Base-by-base conservation (phyloP, 2,888 invertebrate species). In the Zonitis immaculata region DNA sequence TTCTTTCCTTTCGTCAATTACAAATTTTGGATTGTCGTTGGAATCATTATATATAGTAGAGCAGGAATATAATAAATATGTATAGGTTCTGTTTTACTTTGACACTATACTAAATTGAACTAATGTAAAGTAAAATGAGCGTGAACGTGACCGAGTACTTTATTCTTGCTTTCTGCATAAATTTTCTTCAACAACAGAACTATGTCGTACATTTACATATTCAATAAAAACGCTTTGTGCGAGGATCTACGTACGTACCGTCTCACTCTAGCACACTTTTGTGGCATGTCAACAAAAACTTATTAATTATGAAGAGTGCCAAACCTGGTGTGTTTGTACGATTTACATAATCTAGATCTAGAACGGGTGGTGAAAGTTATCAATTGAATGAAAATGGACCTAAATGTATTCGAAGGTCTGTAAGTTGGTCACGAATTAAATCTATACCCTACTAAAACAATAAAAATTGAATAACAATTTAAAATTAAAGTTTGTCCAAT, bases 111-210 rank as follows among this genome's bases (percentile, higher is more conserved):
- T 32, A 53, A 49, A 53, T 46, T 53, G 45, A 45, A 53, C 47
- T 53, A 56, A 56, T 46, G 52, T 42, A 25, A 47, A 35, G 32
- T 49, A 56, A 52, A 49, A 56, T 51, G 52, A 49, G 56, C 12
- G 28, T 47, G 49, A 56, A 52, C 56, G 56, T 56, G 56, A 55
- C 46, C 32, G 49, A 49, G 49, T 49, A 48, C 45, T 52, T 52
- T 45, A 55, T 45, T 48, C 46, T 42, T 42, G 49, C 32, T 49
- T 49, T 52, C 49, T 52, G 50, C 52, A 52, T 56, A 56, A 49
- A 56, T 55, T 52, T 42, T 9, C 44, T 48, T 42, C 16, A 35
- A 35, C 35, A 35, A 16, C 42, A 32, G 39, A 28, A 45, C 48
- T 25, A 43, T 51, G 18, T 35, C 3, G 45, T 51, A 11, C 42